phyloP scores from a whole-genome alignment of 2,797 vertebrate genomes.

The Nannoperca australis region DNA sequence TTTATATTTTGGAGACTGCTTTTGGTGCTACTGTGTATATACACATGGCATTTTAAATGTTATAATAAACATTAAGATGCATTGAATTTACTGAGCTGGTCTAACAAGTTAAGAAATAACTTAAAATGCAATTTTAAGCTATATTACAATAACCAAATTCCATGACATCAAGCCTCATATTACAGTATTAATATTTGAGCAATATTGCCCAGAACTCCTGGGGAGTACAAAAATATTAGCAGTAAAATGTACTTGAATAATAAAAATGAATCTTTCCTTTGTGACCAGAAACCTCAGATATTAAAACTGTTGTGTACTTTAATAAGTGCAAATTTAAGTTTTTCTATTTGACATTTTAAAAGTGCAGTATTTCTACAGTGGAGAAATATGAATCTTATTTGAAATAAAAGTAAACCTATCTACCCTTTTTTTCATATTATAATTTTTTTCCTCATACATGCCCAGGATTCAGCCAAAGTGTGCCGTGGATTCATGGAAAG shows the following conservation, averaged over 20 bases:
- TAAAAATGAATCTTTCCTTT: not conserved
- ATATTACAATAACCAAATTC: not conserved
- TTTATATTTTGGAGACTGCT: too few relatives aligned
- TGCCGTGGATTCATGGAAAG: conserved; percentile 93
- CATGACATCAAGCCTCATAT: not conserved
- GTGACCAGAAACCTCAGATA: not conserved
- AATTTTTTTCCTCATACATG: not conserved
- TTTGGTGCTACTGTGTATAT: too few relatives aligned
- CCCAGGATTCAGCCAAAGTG: conserved; percentile 92
- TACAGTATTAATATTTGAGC: not conserved
- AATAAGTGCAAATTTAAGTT: too few relatives aligned
- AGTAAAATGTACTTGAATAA: not conserved
- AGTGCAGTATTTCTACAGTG: too few relatives aligned
- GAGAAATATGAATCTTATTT: too few relatives aligned
- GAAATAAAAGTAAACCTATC: not conserved
- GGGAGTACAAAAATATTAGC: not conserved
- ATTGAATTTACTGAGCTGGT: not conserved
- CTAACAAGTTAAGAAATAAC: not conserved
- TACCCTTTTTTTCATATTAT: not conserved
- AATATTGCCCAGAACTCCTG: not conserved
- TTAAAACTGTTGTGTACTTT: not conserved
- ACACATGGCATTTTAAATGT: not conserved
- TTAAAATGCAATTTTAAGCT: not conserved
- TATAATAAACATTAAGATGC: not conserved
- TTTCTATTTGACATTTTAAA: too few relatives aligned